Base-by-base conservation (phyloP, 30 jellyfish, hydroid and myxozoan genomes). In the Aurelia sp. region DNA sequence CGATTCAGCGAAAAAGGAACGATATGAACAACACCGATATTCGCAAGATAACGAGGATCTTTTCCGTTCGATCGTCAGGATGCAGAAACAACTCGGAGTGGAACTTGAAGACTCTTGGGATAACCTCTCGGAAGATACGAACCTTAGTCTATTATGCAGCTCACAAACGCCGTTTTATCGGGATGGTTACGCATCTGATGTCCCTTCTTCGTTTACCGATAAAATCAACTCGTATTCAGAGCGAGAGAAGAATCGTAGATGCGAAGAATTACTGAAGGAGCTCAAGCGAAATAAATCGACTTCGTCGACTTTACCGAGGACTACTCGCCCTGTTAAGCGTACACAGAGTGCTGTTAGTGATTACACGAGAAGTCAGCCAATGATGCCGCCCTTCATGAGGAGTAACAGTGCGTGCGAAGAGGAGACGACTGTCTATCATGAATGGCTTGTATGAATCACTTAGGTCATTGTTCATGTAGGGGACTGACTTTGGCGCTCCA, bases 21-120 rank as follows among this genome's bases (percentile, higher is more conserved):
- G 78, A 63, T 41, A 61, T 41, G 81, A 85, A 37, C 84, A 92
- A 47, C 82, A 52, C 62, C 78, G 84, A 21, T 91, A 84, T 23
- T 53, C 94, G 19, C 84, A 93, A 50, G 97, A 94, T 73, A 94
- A 96, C 86, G 97, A 89, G 41, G 99, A 94, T 33, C 76, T 94
- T 79, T 94, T 73, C 82, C 98, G 65, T 30, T 58, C 92, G 27
- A 85, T 94, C 51, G 63, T 94, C 89, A 76, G 79, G 19, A 85
- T 94, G 96, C 98, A 90, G 78, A 67, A 96, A 22, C 92, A 89
- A 23, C 63, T 94, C 11, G 99, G 99, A 11, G 96, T 94, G 0
- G 91, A 84, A 59, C 68, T 94, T 55, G 97, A 82, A 22, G 99
- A 94, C 73, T 94, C 99, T 2, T 84, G 96, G 90, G 99, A 94